phyloP scores from a whole-genome alignment of 2,113 vertebrate genomes.

The Perca schrenkii region DNA sequence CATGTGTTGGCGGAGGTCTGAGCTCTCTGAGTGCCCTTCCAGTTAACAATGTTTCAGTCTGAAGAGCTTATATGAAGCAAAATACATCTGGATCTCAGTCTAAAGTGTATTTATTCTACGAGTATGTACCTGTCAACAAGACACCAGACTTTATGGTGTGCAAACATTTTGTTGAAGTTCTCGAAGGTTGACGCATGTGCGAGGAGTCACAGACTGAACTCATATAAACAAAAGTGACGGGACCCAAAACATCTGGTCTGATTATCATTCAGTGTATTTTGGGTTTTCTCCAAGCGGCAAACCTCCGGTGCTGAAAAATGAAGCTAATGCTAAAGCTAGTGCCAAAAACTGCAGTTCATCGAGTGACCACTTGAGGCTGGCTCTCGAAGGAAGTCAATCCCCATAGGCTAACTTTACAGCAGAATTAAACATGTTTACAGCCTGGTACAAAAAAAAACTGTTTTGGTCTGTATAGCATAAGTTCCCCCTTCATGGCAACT shows the following conservation, averaged over 20 bases:
- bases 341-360: too few species aligned
- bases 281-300: background rate
- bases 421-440: too few species aligned
- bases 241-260: background rate
- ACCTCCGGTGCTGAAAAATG: too few species aligned
- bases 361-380: too few species aligned
- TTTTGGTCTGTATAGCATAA: too few species aligned
- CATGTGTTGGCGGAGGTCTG: too few species aligned
- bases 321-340: too few species aligned
- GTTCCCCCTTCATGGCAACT: too few species aligned
- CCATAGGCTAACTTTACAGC: too few species aligned
- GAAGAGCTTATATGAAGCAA: background rate
- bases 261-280: background rate
- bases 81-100: background rate
- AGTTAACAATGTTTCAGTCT: background rate
- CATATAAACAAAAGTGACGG: background rate
- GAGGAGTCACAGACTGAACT: background rate
- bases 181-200: background rate
- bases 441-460: too few species aligned
- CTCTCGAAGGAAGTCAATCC: too few species aligned
- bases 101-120: background rate
- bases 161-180: background rate
- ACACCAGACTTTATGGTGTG: background rate
- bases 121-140: background rate
- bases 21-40: too few species aligned